Conservation (phyloP, 2,113 vertebrate genomes). For the Sigmodon hispidus region DNA sequence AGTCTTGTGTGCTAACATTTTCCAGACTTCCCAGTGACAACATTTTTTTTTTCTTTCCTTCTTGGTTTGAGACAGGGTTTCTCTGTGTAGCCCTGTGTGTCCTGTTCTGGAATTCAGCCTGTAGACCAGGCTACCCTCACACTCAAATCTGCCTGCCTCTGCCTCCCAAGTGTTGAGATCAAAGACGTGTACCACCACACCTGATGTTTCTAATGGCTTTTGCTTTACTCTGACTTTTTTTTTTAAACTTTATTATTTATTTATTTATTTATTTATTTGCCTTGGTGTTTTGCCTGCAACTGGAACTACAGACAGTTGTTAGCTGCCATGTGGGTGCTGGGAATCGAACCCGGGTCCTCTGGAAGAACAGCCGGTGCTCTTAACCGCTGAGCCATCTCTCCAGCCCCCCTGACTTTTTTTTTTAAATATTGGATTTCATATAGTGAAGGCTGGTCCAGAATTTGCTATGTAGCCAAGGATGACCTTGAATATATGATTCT, state of each 20-base stretch:
- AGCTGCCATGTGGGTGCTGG: too few species aligned
- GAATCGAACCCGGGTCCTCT: too few species aligned
- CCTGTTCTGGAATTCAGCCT: not conserved
- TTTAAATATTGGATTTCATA: not conserved
- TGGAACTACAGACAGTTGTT: too few species aligned
- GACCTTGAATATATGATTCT: not conserved
- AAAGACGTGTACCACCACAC: not conserved
- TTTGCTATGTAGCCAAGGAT: not conserved
- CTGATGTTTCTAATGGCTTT: not conserved
- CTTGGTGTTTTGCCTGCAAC: too few species aligned
- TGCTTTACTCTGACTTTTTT: not conserved
- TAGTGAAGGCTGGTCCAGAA: not conserved
- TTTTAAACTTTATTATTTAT: too few species aligned
- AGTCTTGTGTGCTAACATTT: not conserved
- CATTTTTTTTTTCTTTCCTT: not conserved
- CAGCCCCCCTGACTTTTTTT: too few species aligned
- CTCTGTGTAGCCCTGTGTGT: not conserved
- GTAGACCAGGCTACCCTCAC: not conserved
- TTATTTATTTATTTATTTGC: too few species aligned
- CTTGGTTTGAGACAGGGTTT: not conserved
- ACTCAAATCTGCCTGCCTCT: not conserved
- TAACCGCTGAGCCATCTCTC: too few species aligned
- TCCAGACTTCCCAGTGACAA: not conserved
- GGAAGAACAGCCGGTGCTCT: too few species aligned
- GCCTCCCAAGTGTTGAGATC: not conserved